Evolutionary conservation across 2,113 vertebrate genomes (phyloP).

Genomic region (Gadus macrocephalus): DNA sequence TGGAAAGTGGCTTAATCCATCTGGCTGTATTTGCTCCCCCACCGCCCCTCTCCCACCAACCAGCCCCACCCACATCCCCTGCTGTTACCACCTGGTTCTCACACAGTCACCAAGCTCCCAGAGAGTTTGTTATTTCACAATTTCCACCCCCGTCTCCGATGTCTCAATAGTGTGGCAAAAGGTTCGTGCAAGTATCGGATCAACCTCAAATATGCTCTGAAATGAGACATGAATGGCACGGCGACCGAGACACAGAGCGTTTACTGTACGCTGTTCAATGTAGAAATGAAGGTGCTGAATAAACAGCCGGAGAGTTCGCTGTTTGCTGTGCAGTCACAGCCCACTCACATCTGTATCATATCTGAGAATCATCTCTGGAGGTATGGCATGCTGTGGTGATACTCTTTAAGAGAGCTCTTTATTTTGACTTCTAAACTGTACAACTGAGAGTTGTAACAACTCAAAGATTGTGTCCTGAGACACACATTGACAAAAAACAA

Average conservation of each 20-base stretch:
- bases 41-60: conserved; percentile 12
- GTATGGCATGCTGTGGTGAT: not conserved
- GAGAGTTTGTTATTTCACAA: conserved; percentile 54
- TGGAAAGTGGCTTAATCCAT: conserved; percentile 38
- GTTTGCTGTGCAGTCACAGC: not conserved
- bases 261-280: conserved; percentile 2
- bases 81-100: conserved; percentile 36
- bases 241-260: not conserved
- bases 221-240: not conserved
- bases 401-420: no score
- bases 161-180: conserved; percentile 28
- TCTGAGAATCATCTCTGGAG: not conserved
- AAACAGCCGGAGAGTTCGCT: not conserved
- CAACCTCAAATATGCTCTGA: conserved; percentile 39
- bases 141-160: conserved; percentile 25
- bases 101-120: conserved; percentile 12
- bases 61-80: no score
- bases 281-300: not conserved
- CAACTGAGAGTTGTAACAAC: no score
- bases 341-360: not conserved
- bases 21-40: not conserved
- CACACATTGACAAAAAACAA: no score
- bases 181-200: conserved; percentile 49
- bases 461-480: no score
- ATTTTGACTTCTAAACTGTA: no score